Base-by-base conservation (phyloP, 2,888 invertebrate genomes). In the Tridacna crocea region DNA sequence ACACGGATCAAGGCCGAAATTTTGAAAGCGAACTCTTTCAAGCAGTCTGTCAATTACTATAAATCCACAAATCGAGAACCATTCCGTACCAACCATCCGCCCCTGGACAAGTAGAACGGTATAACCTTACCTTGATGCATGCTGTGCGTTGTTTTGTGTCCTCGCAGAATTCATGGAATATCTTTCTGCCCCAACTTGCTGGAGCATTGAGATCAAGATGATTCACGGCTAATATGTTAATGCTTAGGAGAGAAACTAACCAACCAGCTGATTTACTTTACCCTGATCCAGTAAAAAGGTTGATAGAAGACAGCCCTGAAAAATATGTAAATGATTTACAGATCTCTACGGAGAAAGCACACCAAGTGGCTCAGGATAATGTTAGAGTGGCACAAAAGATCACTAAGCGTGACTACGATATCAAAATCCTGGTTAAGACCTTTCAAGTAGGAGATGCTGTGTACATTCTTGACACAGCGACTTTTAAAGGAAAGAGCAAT, bases 351-450 rank as follows among this genome's bases (percentile, higher is more conserved):
- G 72, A n/a, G 15, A 78, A 72, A 19, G 61, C 79, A 2, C 66
- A 73, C n/a, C 19, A 51, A 11, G 63, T 47, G 12, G 79, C 79
- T 15, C 48, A 74, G 26, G 15, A 36, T 17, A 51, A 51, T 17
- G 24, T 79, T 12, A n/a, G 58, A 27, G 58, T 65, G 19, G 51
- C 65, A 2, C 47, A 51, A 51, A 51, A 51, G 51, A 51, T 36
- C 19, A 78, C 80, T 74, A 83, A 83, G 24, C 24, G 80, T 13
- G 65, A 80, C 58, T 83, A 83, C 36, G 83, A 83, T 36, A 68
- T 84, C 0, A 60, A 48, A 36, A 47, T 82, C 13, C 17, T 80
- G 17, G 22, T 68, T 46, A 72, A 75, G 22, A 51, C 72, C 0
- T 84, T 72, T 48, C 15, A 70, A 22, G 80, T 75, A 22, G 80